These are phyloP conservation scores for Halisarca cf. caerulea DNA, from an alignment of 37 sponge, comb jelly and placozoan species.

Conservation along the genomic window DNA sequence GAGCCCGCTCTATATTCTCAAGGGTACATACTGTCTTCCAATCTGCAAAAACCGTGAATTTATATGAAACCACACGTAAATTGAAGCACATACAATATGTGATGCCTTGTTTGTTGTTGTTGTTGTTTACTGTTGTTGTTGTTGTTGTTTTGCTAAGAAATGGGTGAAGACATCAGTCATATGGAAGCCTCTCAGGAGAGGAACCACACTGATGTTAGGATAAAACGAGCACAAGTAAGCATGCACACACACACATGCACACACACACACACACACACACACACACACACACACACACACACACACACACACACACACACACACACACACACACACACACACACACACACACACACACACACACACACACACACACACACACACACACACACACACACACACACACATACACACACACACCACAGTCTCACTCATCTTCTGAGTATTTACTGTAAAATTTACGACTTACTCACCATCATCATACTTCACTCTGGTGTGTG, in stretches of 20 bases:
- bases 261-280: neutral
- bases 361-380: neutral
- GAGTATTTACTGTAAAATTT: neutral
- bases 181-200: slow-evolving; percentile 19
- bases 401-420: neutral
- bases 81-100: too few species aligned
- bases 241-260: neutral
- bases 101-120: too few species aligned
- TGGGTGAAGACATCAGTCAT: slow-evolving; percentile 7
- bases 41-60: too few species aligned
- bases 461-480: neutral
- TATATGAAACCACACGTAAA: too few species aligned
- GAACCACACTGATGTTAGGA: slow-evolving; percentile 22
- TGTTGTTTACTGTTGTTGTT: neutral
- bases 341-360: neutral
- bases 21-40: too few species aligned
- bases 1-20: too few species aligned
- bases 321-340: neutral
- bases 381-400: neutral
- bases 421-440: neutral
- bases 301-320: neutral
- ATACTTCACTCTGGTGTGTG: too few species aligned
- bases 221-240: slow-evolving; percentile 8
- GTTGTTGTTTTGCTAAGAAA: neutral
- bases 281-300: neutral